A percentile compares a stretch with the other conserved stretches of the same genome.
phyloP scores from a whole-genome alignment of 2,888 invertebrate genomes.

The Dryadula phaetusa region DNA sequence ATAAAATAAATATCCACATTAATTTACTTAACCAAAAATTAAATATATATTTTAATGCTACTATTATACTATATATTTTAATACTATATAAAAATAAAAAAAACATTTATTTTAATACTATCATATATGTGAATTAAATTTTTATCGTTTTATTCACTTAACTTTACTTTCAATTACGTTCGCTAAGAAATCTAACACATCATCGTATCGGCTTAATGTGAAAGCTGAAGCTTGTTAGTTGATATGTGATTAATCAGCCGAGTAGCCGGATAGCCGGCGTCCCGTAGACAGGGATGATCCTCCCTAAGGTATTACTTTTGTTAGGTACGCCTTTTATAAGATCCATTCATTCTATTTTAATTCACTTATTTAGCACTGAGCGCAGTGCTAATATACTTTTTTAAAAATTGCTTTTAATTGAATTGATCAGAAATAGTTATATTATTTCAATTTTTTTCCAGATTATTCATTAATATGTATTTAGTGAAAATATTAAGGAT shows the following conservation, averaged over 20 bases:
- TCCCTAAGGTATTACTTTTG: slow-evolving; percentile 33
- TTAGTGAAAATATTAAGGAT: background rate
- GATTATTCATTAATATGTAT: background rate
- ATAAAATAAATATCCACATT: too few relatives aligned
- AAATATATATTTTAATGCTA: too few relatives aligned
- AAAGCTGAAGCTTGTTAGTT: slow-evolving; percentile 50
- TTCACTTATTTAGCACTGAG: too few relatives aligned
- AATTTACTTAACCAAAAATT: too few relatives aligned
- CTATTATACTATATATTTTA: too few relatives aligned
- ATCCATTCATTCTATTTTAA: too few relatives aligned
- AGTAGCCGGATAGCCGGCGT: slow-evolving; percentile 44
- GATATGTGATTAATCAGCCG: slow-evolving; percentile 53
- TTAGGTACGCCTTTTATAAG: slow-evolving; percentile 31
- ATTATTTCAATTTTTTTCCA: background rate
- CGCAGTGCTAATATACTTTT: slow-evolving; percentile 5
- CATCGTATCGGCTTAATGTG: slow-evolving; percentile 44
- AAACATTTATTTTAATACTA: too few relatives aligned
- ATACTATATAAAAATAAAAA: too few relatives aligned
- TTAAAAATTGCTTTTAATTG: background rate
- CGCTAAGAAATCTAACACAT: slow-evolving; percentile 35
- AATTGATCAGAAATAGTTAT: background rate
- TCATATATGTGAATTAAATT: background rate
- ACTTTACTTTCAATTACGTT: slow-evolving; percentile 31
- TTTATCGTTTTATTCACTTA: slow-evolving; percentile 17
- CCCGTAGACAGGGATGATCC: slow-evolving; percentile 46